Evolutionary conservation across 64 coral and sea anemone species (phyloP).

Genomic region (Exaiptasia diaphana): DNA sequence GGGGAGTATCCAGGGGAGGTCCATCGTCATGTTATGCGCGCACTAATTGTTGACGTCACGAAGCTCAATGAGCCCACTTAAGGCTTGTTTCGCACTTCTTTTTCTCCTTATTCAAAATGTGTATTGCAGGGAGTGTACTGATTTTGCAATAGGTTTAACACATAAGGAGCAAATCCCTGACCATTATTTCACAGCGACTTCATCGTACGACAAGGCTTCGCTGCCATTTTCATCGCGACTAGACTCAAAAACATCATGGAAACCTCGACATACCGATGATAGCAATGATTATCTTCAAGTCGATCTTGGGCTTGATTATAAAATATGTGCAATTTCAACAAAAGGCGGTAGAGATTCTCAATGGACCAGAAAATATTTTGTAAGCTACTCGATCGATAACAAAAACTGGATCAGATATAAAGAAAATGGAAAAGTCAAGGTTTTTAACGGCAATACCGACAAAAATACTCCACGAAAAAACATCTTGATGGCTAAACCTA

Average conservation of each 20-base stretch:
- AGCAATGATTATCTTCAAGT: background rate
- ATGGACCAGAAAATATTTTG: background rate
- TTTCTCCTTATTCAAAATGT: too few relatives aligned
- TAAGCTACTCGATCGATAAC: background rate
- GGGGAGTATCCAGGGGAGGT: too few relatives aligned
- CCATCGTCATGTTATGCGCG: too few relatives aligned
- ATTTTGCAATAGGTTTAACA: background rate
- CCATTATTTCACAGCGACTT: background rate
- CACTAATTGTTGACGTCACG: too few relatives aligned
- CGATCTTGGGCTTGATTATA: background rate
- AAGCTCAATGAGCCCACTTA: too few relatives aligned
- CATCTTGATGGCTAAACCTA: background rate
- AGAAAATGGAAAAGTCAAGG: background rate
- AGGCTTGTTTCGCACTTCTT: too few relatives aligned
- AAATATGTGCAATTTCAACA: background rate
- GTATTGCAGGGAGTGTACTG: background rate
- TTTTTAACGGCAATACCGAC: conserved; percentile 32
- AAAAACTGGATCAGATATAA: background rate
- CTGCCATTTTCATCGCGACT: background rate
- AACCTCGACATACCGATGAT: background rate
- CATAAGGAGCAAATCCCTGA: background rate
- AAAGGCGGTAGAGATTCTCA: background rate
- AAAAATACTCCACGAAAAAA: conserved; percentile 24
- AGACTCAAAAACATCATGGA: background rate
- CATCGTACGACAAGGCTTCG: background rate